These are phyloP conservation scores for Sebastiscus tertius DNA, from an alignment of 2,797 vertebrate genomes.

Conservation along the genomic window DNA sequence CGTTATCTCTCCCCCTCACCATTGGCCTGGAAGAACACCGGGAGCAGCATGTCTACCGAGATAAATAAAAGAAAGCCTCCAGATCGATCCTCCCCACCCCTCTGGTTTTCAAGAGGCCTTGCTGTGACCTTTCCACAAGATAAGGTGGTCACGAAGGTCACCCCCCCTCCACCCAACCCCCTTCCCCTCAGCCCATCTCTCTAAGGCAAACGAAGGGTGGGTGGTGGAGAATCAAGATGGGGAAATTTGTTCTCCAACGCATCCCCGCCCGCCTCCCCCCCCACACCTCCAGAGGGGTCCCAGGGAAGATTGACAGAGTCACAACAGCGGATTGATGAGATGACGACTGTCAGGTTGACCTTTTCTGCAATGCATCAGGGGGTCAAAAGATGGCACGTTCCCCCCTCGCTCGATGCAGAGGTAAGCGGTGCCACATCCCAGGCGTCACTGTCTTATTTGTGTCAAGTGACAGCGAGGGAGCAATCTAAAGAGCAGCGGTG, in stretches of 20 bases:
- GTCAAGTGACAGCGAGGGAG: conserved; percentile 74
- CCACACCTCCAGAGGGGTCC: conserved; percentile 54
- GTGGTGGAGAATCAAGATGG: conserved; percentile 64
- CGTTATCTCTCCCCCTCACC: conserved; percentile 82
- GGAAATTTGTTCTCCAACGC: conserved; percentile 55
- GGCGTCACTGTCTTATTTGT: conserved; percentile 78
- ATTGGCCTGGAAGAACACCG: conserved; percentile 83
- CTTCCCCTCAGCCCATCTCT: conserved; percentile 30
- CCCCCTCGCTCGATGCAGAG: conserved; percentile 55
- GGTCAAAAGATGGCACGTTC: conserved; percentile 80
- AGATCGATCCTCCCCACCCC: conserved; percentile 80
- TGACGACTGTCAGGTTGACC: conserved; percentile 85
- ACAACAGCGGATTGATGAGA: conserved; percentile 75
- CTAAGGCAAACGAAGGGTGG: conserved; percentile 49
- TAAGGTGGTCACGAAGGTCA: conserved; percentile 85
- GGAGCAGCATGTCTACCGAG: conserved; percentile 83
- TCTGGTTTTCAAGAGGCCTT: conserved; percentile 80
- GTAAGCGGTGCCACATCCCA: conserved; percentile 70
- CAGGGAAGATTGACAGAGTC: conserved; percentile 73
- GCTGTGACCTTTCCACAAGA: conserved; percentile 83
- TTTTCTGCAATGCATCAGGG: conserved; percentile 84
- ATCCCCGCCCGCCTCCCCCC: conserved; percentile 10
- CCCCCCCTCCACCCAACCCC: not conserved
- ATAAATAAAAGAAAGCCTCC: conserved; percentile 85
- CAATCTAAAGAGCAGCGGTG: conserved; percentile 76